These are phyloP conservation scores for Hirtodrosophila confusa DNA, from an alignment of 2,888 invertebrate genomes.

Conservation along the genomic window DNA sequence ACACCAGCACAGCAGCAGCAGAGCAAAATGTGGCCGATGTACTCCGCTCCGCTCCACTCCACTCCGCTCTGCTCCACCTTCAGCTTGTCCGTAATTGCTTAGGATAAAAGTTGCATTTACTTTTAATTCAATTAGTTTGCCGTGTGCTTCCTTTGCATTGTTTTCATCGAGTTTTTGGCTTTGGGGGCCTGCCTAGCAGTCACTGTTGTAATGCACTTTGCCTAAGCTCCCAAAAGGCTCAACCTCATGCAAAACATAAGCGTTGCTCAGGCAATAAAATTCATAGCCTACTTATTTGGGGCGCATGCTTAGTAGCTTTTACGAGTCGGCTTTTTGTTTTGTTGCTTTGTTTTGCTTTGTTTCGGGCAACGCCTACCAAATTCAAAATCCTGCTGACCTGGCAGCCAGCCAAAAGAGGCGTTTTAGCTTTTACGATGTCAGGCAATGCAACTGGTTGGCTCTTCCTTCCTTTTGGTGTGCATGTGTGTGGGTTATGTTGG, in stretches of 20 bases:
- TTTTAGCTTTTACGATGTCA: slow-evolving; percentile 40
- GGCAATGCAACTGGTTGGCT: slow-evolving; percentile 63
- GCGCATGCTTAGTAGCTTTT: slow-evolving; percentile 57
- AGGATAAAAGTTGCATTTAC: slow-evolving; percentile 79
- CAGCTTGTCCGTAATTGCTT: slow-evolving; percentile 64
- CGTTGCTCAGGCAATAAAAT: slow-evolving; percentile 45
- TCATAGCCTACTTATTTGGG: slow-evolving; percentile 60
- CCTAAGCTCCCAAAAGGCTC: slow-evolving; percentile 27
- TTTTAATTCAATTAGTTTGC: slow-evolving; percentile 76
- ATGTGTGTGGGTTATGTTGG: slow-evolving; percentile 4
- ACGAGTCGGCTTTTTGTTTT: slow-evolving; percentile 13
- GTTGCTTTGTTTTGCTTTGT: slow-evolving; percentile 4
- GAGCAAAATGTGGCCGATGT: slow-evolving; percentile 15
- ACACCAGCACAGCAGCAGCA: slow-evolving; percentile 7
- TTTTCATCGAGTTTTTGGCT: slow-evolving; percentile 39
- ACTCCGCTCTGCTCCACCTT: slow-evolving; percentile 9
- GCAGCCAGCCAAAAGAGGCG: slow-evolving; percentile 65
- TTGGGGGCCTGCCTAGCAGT: background rate
- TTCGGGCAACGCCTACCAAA: slow-evolving; percentile 56
- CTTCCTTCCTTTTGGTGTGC: no score
- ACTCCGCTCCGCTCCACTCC: slow-evolving; percentile 6
- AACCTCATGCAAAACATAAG: slow-evolving; percentile 45
- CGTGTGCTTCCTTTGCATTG: slow-evolving; percentile 49
- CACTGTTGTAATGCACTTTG: slow-evolving; percentile 48
- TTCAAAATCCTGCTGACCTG: slow-evolving; percentile 43